A percentile compares a stretch with the other conserved stretches of the same genome.
phyloP scores from a whole-genome alignment of 1,140 invertebrate species.

The Mamestra configurata region DNA sequence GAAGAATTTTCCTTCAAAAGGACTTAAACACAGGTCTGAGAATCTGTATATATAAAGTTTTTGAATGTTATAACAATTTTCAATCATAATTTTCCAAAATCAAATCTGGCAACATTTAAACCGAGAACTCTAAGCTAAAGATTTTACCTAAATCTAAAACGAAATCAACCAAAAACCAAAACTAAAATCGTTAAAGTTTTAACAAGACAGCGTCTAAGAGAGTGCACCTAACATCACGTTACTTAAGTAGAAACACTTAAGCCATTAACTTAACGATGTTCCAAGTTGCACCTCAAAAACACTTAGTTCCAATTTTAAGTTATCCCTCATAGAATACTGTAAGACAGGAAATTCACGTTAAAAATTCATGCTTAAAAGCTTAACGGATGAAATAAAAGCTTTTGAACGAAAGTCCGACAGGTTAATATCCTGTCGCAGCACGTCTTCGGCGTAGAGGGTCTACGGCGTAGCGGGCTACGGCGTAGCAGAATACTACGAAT shows the following conservation, averaged over 20 bases:
- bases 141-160: not conserved
- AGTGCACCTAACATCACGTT: constrained; percentile 25
- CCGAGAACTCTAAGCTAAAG: no score
- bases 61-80: no score
- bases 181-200: constrained; percentile 23
- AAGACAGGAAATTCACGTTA: constrained; percentile 35
- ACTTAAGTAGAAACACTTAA: constrained; percentile 45
- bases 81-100: no score
- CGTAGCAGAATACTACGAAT: constrained; percentile 25
- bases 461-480: no score
- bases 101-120: no score
- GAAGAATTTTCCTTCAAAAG: no score
- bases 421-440: constrained; percentile 52
- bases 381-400: constrained; percentile 48
- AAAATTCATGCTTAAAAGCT: constrained; percentile 47
- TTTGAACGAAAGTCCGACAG: constrained; percentile 43
- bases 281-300: constrained; percentile 48
- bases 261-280: constrained; percentile 40
- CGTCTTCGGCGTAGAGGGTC: constrained; percentile 47
- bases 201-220: constrained; percentile 11
- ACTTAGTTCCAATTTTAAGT: constrained; percentile 47
- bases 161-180: not conserved
- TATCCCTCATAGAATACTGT: constrained; percentile 40
- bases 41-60: no score
- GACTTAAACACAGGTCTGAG: no score